These are phyloP conservation scores for Lethrus apterus DNA, from an alignment of 1,140 invertebrate species.

Conservation along the genomic window DNA sequence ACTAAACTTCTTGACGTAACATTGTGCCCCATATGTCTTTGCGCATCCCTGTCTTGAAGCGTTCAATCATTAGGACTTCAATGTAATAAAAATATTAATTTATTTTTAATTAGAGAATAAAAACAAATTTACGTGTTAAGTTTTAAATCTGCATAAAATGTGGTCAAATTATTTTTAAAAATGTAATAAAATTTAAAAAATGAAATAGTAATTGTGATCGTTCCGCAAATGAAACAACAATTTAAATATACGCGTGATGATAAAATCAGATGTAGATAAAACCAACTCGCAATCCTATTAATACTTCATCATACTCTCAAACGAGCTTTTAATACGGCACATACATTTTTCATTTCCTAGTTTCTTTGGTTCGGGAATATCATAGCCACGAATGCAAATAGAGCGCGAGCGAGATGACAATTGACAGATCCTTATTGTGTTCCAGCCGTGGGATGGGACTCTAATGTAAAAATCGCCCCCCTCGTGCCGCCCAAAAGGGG, in stretches of 20 bases:
- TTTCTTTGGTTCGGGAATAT: conserved; percentile 21
- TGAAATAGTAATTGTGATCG: too few species aligned
- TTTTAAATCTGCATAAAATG: too few species aligned
- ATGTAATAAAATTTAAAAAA: too few species aligned
- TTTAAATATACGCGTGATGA: not conserved
- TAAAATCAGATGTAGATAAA: not conserved
- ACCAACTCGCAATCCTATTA: conserved; percentile 27
- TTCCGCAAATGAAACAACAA: not conserved
- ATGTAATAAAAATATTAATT: too few species aligned
- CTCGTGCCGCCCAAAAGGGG: conserved; percentile 21
- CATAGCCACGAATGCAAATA: conserved; percentile 26
- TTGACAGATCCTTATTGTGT: conserved; percentile 38
- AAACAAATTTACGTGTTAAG: too few species aligned
- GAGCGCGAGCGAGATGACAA: conserved; percentile 28
- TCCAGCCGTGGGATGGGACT: conserved; percentile 16
- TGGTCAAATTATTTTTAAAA: too few species aligned
- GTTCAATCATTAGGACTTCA: too few species aligned
- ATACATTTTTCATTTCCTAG: conserved; percentile 37
- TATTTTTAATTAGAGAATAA: too few species aligned
- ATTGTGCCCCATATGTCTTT: too few species aligned
- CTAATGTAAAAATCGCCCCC: conserved; percentile 33
- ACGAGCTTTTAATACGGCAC: conserved; percentile 31
- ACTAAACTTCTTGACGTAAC: too few species aligned
- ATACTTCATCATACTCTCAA: conserved; percentile 24
- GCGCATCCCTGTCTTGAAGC: too few species aligned